Conservation (phyloP, 2,113 vertebrate species). For the Leucoraja erinaceus region DNA sequence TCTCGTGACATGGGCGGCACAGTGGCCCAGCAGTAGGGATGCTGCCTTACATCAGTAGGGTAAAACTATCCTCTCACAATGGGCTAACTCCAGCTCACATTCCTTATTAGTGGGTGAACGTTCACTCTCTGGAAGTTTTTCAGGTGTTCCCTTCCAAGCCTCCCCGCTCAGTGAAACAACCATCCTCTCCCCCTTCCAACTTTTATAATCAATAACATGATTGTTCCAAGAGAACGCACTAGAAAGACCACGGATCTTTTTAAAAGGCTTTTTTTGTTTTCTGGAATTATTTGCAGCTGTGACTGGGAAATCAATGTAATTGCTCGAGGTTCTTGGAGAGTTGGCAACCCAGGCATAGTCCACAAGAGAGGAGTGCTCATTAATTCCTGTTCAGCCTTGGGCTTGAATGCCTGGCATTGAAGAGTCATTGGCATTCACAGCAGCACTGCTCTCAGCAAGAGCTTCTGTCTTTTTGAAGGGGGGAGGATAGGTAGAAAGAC, state of each 20-base stretch:
- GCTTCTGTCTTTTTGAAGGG: background rate
- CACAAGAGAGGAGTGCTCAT: background rate
- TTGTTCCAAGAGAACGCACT: background rate
- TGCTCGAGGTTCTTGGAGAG: background rate
- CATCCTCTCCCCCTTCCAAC: background rate
- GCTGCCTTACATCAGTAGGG: too few species aligned
- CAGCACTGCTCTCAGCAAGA: background rate
- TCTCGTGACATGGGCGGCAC: too few species aligned
- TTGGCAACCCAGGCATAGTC: background rate
- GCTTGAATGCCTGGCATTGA: background rate
- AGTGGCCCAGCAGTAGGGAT: too few species aligned
- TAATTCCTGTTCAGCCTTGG: background rate
- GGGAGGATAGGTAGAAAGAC: background rate
- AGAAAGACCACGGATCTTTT: background rate
- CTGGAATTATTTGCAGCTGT: too few species aligned
- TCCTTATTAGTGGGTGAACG: too few species aligned
- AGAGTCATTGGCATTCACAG: background rate
- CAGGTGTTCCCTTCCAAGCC: background rate
- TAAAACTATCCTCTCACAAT: too few species aligned
- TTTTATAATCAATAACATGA: background rate
- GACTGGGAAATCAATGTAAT: background rate
- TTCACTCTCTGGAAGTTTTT: too few species aligned
- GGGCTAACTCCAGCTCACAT: too few species aligned
- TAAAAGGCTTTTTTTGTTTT: too few species aligned
- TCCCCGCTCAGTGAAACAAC: background rate